These are phyloP conservation scores for Malacoraja senta DNA, from an alignment of 2,797 vertebrate species.

Conservation along the genomic window DNA sequence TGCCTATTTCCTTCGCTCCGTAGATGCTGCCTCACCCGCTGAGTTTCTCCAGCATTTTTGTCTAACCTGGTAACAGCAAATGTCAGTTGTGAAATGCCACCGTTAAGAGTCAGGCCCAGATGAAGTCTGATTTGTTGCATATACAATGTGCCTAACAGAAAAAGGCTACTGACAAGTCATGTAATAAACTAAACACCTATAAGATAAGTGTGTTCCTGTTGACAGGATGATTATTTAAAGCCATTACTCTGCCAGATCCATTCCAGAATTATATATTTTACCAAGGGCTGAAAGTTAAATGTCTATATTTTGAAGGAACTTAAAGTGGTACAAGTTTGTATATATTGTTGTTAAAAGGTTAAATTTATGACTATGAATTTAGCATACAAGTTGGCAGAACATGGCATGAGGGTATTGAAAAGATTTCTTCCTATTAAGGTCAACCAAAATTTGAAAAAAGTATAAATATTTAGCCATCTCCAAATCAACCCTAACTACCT, in stretches of 20 bases:
- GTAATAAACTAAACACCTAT: slow-evolving; percentile 7
- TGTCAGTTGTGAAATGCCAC: not conserved
- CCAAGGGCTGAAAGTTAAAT: not conserved
- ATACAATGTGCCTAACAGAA: not conserved
- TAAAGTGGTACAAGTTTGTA: not conserved
- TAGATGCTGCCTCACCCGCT: no score
- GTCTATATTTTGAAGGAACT: not conserved
- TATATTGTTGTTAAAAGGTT: not conserved
- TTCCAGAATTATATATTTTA: not conserved
- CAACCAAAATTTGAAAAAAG: not conserved
- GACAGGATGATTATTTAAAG: slow-evolving; percentile 9
- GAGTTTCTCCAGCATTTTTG: no score
- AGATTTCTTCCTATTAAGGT: not conserved
- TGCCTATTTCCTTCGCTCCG: no score
- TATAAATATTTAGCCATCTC: slow-evolving; percentile 6
- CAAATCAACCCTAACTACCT: not conserved
- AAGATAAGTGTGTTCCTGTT: not conserved
- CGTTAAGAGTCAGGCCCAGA: not conserved
- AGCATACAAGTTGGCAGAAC: not conserved
- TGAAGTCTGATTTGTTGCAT: not conserved
- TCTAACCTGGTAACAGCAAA: not conserved
- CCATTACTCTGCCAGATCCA: not conserved
- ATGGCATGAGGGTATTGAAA: no score
- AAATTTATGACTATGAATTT: not conserved
- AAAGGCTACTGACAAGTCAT: not conserved